Evolutionary conservation across 2,797 vertebrate species (phyloP).

Genomic region (Tapera naevia): DNA sequence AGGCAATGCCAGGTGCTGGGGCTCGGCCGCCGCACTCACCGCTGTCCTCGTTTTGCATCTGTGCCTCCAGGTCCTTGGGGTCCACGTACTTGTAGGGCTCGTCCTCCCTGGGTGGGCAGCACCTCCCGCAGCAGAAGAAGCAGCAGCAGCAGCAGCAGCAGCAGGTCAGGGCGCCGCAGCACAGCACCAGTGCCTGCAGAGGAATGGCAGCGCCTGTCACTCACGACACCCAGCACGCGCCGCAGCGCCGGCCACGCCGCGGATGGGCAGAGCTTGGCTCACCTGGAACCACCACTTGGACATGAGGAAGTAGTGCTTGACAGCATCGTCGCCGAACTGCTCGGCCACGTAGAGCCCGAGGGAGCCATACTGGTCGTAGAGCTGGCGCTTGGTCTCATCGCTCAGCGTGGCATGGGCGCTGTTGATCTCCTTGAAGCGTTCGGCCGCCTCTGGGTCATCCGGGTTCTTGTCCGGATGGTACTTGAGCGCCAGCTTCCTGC

Average conservation of each 20-base stretch:
- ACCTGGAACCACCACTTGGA: slow-evolving; percentile 98
- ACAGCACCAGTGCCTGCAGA: slow-evolving; percentile 79
- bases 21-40: slow-evolving; percentile 45
- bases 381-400: slow-evolving; percentile 86
- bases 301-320: slow-evolving; percentile 92
- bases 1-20: not conserved
- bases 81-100: slow-evolving; percentile 82
- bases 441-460: slow-evolving; percentile 86
- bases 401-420: slow-evolving; percentile 89
- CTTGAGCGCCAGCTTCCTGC: slow-evolving; percentile 88
- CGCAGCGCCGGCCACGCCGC: not conserved
- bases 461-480: slow-evolving; percentile 97
- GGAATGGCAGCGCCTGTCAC: accelerated
- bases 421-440: slow-evolving; percentile 97
- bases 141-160: slow-evolving; percentile 94
- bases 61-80: slow-evolving; percentile 87
- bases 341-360: slow-evolving; percentile 92
- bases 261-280: not conserved
- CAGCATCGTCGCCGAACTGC: slow-evolving; percentile 92
- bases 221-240: no score
- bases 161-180: slow-evolving; percentile 83
- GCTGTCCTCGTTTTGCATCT: slow-evolving; percentile 81
- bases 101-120: slow-evolving; percentile 83
- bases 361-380: slow-evolving; percentile 92
- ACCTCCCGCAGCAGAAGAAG: slow-evolving; percentile 88